Percentiles rank a stretch among this genome's conserved stretches.
phyloP scores from a whole-genome alignment of 2,113 vertebrate genomes.

The Tupaia chinensis region DNA sequence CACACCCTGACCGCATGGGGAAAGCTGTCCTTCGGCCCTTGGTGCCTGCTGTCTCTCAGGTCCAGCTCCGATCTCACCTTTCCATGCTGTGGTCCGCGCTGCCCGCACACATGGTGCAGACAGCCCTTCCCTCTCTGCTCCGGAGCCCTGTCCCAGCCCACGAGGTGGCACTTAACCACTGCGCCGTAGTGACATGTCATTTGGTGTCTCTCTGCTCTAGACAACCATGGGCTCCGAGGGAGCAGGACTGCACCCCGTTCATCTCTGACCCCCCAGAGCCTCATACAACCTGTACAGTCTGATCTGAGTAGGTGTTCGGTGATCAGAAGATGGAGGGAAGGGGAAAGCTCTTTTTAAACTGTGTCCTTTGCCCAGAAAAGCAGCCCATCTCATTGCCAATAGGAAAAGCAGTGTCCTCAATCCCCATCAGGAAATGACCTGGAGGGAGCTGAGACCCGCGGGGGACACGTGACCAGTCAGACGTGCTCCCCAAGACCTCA shows the following conservation, averaged over 20 bases:
- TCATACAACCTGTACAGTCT: fast-evolving
- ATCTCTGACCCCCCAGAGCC: not conserved
- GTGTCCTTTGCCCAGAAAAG: not conserved
- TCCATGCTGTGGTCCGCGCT: fast-evolving
- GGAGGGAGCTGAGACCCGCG: too few species aligned
- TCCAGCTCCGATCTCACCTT: not conserved
- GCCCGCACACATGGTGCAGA: fast-evolving
- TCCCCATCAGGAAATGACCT: not conserved
- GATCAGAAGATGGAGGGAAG: not conserved
- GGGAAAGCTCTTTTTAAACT: not conserved
- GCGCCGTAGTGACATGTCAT: fast-evolving
- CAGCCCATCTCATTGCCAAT: not conserved
- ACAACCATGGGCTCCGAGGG: not conserved
- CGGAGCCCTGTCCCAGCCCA: too few species aligned
- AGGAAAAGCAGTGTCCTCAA: not conserved
- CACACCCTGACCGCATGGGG: fast-evolving
- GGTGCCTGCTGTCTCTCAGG: not conserved
- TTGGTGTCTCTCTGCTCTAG: not conserved
- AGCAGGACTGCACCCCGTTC: not conserved
- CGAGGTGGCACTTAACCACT: fast-evolving
- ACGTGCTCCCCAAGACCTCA: not conserved
- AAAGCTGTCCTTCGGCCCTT: not conserved
- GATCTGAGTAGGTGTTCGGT: not conserved
- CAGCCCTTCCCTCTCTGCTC: not conserved
- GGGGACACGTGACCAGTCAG: fast-evolving